Percentiles rank a stretch among this genome's conserved stretches.
Conservation (phyloP, 2,888 invertebrate genomes). For the Papilio protenor region DNA sequence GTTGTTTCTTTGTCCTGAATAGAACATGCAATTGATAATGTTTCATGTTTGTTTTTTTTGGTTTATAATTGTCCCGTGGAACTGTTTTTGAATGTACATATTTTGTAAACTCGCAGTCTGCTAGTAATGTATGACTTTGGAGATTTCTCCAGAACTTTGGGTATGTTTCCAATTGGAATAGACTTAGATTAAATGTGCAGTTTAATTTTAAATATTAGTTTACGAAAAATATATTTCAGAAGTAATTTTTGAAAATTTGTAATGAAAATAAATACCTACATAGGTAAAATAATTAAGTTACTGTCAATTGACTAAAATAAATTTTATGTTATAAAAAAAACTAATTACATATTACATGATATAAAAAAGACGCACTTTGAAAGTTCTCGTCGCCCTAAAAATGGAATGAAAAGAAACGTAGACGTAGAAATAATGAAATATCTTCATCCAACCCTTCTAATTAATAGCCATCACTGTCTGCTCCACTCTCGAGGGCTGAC, state of each 20-base stretch:
- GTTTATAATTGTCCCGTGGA: too few relatives aligned
- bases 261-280: too few relatives aligned
- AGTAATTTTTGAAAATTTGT: background rate
- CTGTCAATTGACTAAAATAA: conserved; percentile 40
- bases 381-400: conserved; percentile 47
- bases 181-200: too few relatives aligned
- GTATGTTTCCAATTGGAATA: too few relatives aligned
- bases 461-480: conserved; percentile 84
- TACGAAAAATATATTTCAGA: background rate
- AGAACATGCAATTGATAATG: conserved; percentile 35
- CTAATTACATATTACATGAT: conserved; percentile 43
- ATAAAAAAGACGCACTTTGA: conserved; percentile 45
- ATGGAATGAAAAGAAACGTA: conserved; percentile 55
- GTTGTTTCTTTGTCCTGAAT: conserved; percentile 44
- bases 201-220: too few relatives aligned
- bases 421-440: conserved; percentile 79
- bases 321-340: conserved; percentile 27
- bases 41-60: background rate
- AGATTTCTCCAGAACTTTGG: too few relatives aligned
- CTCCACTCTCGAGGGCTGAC: conserved; percentile 78
- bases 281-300: background rate
- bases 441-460: conserved; percentile 83
- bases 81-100: too few relatives aligned
- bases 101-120: too few relatives aligned
- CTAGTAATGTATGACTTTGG: too few relatives aligned